Evolutionary conservation across 2,888 invertebrate species (phyloP).

Genomic region (Bruchidius siliquastri): DNA sequence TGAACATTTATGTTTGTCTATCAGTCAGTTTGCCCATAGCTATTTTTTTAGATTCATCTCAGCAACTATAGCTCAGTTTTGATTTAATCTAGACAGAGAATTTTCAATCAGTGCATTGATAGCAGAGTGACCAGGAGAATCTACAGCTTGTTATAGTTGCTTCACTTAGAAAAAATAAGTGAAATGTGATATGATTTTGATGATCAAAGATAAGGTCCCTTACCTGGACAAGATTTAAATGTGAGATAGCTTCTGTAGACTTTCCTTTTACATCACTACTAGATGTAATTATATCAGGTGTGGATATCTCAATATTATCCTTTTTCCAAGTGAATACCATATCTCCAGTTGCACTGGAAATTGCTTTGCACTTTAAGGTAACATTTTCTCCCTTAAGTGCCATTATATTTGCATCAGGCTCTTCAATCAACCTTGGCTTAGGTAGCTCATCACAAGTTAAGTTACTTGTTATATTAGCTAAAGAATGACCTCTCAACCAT

Average conservation of each 20-base stretch:
- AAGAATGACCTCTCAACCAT: conserved; percentile 63
- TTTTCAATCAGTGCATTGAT: no score
- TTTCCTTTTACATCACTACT: conserved; percentile 52
- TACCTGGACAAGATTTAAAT: conserved; percentile 63
- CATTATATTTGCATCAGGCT: conserved; percentile 75
- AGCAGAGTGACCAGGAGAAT: no score
- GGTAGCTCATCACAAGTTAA: conserved; percentile 75
- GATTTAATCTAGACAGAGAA: no score
- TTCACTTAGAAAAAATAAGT: no score
- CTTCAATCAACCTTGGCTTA: conserved; percentile 77
- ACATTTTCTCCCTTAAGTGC: conserved; percentile 86
- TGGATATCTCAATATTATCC: conserved; percentile 64
- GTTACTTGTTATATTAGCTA: conserved; percentile 64
- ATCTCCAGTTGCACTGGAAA: conserved; percentile 69
- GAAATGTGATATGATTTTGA: no score
- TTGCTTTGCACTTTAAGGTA: conserved; percentile 76
- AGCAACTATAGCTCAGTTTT: no score
- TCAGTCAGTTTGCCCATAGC: no score
- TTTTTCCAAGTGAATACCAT: conserved; percentile 85
- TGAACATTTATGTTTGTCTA: no score
- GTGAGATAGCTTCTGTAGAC: conserved; percentile 65
- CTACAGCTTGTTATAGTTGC: no score
- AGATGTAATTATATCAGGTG: conserved; percentile 32
- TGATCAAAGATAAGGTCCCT: no score
- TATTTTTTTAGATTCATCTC: no score